Evolutionary conservation across 1,140 invertebrate genomes (phyloP), one percentile per base, ranked within the genome.

Genomic region (Euura saliciscinereae): DNA sequence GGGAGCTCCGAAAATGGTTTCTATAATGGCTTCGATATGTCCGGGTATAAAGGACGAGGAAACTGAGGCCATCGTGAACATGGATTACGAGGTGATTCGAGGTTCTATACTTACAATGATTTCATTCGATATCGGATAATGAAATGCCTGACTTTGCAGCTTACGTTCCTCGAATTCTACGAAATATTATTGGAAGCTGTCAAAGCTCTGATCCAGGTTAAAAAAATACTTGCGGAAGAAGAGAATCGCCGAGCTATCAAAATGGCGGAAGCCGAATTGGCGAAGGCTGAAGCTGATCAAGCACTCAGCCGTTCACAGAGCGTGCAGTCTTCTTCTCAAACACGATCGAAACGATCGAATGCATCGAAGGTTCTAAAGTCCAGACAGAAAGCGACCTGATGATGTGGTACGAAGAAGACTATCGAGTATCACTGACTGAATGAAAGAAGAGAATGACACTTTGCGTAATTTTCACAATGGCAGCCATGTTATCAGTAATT

Each of bases 161-260:
- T 91, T 8, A 87, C 88, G 1, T 91, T 90, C 80, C 86, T 89
- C 45, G 90, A 91, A 79, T 90, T 90, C 82, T 90, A 89, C 71
- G 88, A 91, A 82, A 85, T 81, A 68, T 77, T 78, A 80, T 82
- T 83, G 69, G 73, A 78, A 13, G 75, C 78, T 42, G 71, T 74
- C 8, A 78, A 71, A 28, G 51, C 70, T 51, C 75, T 79, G 43
- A 65, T 76, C 1, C 46, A 4, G 4, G 65, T 44, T 43, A 72
- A 65, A 66, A 72, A 44, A 45, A 64, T 64, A n/a, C 8, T n/a
- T 0, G 13, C 13, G 51, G 10, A 66, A 45, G 28, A 69, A 69
- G 45, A 13, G 13, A 44, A 28, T 28, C 28, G 28, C 28, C 28
- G 28, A 28, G 28, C 28, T 28, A 28, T 4, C 4, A 3, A 44